phyloP scores from a whole-genome alignment of 2,797 vertebrate species.

The Gallinago stenura region DNA sequence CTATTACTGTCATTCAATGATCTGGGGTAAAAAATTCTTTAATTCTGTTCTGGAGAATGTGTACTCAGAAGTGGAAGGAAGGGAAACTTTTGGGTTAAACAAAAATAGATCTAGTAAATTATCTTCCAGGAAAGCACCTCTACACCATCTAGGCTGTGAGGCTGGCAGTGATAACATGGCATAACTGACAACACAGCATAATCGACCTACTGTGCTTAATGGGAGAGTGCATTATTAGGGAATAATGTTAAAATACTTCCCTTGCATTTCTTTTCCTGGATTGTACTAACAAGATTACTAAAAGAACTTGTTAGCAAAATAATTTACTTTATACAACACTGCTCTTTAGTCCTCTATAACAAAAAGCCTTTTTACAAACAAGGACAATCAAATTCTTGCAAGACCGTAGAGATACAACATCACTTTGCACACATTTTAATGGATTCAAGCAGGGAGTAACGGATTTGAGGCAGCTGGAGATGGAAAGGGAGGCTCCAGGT shows the following conservation, averaged over 20 bases:
- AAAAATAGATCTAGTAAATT: background rate
- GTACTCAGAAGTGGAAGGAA: background rate
- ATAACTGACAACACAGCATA: background rate
- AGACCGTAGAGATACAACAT: background rate
- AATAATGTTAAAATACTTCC: background rate
- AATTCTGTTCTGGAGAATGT: background rate
- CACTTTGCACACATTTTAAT: background rate
- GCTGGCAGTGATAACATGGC: background rate
- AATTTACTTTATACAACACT: background rate
- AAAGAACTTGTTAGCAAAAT: background rate
- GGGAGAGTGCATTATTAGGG: background rate
- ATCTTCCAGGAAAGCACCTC: background rate
- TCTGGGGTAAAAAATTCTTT: background rate
- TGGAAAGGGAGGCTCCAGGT: background rate
- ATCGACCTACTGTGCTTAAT: background rate
- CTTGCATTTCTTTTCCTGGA: background rate
- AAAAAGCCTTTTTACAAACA: background rate
- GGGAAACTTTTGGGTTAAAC: background rate
- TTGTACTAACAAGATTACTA: background rate
- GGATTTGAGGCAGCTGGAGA: background rate
- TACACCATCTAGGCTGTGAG: background rate
- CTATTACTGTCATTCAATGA: background rate
- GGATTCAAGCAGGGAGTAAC: background rate
- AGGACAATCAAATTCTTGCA: background rate
- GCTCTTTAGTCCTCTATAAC: background rate